Evolutionary conservation across 2,888 invertebrate genomes (phyloP), one percentile per base, ranked within the genome.

Genomic region (Dynastes maya): DNA sequence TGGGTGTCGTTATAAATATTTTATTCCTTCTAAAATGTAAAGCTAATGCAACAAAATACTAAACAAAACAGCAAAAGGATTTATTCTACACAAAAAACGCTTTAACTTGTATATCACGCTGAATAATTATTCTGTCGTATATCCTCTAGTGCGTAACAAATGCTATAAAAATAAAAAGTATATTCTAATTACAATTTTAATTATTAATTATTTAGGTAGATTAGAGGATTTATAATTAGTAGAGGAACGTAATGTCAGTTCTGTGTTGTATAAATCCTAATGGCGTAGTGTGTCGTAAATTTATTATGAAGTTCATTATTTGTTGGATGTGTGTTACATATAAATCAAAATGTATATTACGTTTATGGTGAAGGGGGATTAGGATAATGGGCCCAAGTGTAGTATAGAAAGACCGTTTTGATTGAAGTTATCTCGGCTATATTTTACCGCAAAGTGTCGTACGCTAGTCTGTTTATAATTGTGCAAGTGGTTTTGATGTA

Each of bases 381-480:
- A 84, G 84, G 85, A 85, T 85, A 86, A 85, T 85, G 85, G 85
- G 84, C 81, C 82, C 83, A 84, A 83, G 72, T 84, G 84, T 72
- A 58, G 58, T 84, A 83, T 83, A 84, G 85, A 83, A 83, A 83
- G 83, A 81, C 82, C 84, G 64, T 37, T 85, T 85, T 87, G 86
- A 87, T 87, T 87, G 87, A 87, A 86, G 86, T 87, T 87, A 87
- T 87, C 87, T 86, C 82, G 74, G 82, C 83, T 77, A 84, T 85
- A 85, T 85, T 85, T 85, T 84, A 83, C 80, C 79, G 80, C 78
- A 76, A 65, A 77, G 80, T 82, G 83, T 83, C 83, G 81, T 79
- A 81, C 80, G 82, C 81, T 83, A 83, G 83, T 82, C 82, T 58
- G 83, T 82, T 81, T 83, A 82, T 83, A 84, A 84, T 83, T 84